A percentile compares a stretch with the other conserved stretches of the same genome.
These are phyloP conservation scores for Sycophila sp. DNA, from an alignment of 1,140 invertebrate species.

Conservation along the genomic window DNA sequence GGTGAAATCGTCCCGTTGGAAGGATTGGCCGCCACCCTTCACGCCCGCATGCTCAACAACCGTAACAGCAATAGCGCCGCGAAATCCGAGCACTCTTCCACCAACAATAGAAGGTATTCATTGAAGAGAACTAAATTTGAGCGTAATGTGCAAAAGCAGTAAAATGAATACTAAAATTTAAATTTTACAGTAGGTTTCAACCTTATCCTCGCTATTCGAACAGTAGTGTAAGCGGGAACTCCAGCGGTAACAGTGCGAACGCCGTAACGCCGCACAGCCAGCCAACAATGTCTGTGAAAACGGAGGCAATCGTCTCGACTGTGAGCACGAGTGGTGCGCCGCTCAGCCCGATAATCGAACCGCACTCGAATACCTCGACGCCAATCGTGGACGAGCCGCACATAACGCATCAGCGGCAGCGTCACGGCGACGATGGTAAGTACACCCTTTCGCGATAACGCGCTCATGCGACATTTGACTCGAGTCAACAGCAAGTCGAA, in stretches of 20 bases:
- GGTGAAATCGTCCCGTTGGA: conserved; percentile 64
- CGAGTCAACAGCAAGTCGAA: conserved; percentile 6
- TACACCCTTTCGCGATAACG: conserved; percentile 3
- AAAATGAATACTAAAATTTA: not conserved
- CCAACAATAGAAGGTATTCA: conserved; percentile 19
- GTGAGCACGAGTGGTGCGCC: conserved; percentile 64
- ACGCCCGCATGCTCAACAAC: conserved; percentile 78
- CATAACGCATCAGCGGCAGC: conserved; percentile 58
- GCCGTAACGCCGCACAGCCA: conserved; percentile 53
- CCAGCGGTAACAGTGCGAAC: conserved; percentile 43
- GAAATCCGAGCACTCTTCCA: conserved; percentile 22
- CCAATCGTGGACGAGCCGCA: conserved; percentile 71
- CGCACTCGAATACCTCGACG: conserved; percentile 73
- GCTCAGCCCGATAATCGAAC: conserved; percentile 64
- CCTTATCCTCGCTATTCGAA: conserved; percentile 58
- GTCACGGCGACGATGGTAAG: conserved; percentile 63
- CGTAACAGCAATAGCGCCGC: conserved; percentile 48
- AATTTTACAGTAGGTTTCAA: conserved; percentile 53
- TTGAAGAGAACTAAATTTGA: not conserved
- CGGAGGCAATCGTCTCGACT: conserved; percentile 57
- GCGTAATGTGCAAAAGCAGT: not conserved
- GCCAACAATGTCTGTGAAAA: conserved; percentile 53
- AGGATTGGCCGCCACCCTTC: conserved; percentile 83
- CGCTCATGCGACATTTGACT: not conserved
- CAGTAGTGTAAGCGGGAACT: conserved; percentile 49